Conservation (phyloP, 92 coral and sea anemone species). For the Bergia sp. region DNA sequence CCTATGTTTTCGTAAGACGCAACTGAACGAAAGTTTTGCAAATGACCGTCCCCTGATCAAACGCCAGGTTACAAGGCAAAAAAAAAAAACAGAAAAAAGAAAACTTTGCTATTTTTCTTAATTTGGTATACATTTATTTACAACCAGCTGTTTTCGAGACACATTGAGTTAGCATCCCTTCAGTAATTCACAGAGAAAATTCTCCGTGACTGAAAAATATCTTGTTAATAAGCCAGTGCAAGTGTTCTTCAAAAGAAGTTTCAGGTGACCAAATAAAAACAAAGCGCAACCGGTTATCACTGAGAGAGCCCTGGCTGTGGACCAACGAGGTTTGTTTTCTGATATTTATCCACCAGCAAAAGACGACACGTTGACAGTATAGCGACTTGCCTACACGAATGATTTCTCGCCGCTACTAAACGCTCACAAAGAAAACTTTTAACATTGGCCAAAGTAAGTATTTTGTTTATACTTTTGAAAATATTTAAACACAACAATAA, state of each 20-base stretch:
- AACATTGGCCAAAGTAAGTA: slow-evolving; percentile 32
- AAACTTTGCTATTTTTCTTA: too few relatives aligned
- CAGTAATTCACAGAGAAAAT: too few relatives aligned
- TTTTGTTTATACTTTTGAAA: slow-evolving; percentile 7
- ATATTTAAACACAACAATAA: not conserved
- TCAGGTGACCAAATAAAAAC: slow-evolving; percentile 37
- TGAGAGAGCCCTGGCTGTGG: not conserved
- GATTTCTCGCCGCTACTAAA: slow-evolving; percentile 12
- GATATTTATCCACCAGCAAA: slow-evolving; percentile 2
- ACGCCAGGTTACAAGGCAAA: too few relatives aligned
- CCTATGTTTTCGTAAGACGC: too few relatives aligned
- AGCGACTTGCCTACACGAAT: not conserved
- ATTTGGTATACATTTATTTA: too few relatives aligned
- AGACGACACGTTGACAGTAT: slow-evolving; percentile 27
- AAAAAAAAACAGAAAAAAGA: too few relatives aligned
- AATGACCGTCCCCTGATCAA: too few relatives aligned
- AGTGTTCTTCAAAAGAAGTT: not conserved
- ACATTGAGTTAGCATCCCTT: too few relatives aligned
- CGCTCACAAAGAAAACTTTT: not conserved
- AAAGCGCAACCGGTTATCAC: slow-evolving; percentile 7
- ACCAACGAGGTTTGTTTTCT: not conserved
- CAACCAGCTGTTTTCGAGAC: too few relatives aligned
- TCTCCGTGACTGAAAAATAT: too few relatives aligned
- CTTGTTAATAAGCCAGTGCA: not conserved
- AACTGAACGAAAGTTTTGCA: too few relatives aligned